Evolutionary conservation across 1,140 invertebrate species (phyloP).

Genomic region (Drosophila auraria): DNA sequence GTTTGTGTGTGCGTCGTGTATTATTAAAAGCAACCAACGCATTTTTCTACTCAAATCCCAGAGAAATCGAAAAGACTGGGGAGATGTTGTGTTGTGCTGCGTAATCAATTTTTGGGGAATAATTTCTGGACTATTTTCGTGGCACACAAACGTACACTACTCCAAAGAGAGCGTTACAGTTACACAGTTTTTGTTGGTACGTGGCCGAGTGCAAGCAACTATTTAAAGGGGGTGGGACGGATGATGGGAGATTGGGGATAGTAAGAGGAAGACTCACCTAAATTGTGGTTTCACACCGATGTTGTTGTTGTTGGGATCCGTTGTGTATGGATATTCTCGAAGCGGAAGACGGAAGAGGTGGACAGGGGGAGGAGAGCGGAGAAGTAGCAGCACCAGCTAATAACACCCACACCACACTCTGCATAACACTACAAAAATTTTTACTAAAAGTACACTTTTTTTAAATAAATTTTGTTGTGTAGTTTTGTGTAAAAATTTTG

Average conservation of each 20-base stretch:
- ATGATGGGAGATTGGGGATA: conserved; percentile 3
- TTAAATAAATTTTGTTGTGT: conserved; percentile 13
- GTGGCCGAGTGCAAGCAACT: conserved; percentile 25
- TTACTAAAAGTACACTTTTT: conserved; percentile 4
- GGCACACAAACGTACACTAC: conserved; percentile 19
- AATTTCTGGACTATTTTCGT: conserved; percentile 64
- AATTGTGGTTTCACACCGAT: conserved; percentile 44
- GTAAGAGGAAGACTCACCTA: conserved; percentile 63
- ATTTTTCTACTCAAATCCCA: conserved; percentile 72
- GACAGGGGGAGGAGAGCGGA: neutral
- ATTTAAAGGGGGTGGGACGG: conserved; percentile 10
- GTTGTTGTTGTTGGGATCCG: conserved; percentile 30
- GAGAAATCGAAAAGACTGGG: conserved; percentile 59
- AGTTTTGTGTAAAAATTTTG: conserved; percentile 42
- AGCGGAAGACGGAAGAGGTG: conserved; percentile 4
- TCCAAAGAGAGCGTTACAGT: conserved; percentile 50
- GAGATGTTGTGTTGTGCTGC: conserved; percentile 57
- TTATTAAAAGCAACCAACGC: conserved; percentile 83
- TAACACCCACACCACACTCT: conserved; percentile 61
- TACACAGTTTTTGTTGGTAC: conserved; percentile 65
- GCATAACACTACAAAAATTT: conserved; percentile 64
- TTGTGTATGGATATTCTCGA: conserved; percentile 62
- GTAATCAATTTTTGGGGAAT: conserved; percentile 71
- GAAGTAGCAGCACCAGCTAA: conserved; percentile 45
- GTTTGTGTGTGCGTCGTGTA: conserved; percentile 58